Evolutionary conservation across 2,797 vertebrate genomes (phyloP).

Genomic region (Rhabdophis nuchalis): DNA sequence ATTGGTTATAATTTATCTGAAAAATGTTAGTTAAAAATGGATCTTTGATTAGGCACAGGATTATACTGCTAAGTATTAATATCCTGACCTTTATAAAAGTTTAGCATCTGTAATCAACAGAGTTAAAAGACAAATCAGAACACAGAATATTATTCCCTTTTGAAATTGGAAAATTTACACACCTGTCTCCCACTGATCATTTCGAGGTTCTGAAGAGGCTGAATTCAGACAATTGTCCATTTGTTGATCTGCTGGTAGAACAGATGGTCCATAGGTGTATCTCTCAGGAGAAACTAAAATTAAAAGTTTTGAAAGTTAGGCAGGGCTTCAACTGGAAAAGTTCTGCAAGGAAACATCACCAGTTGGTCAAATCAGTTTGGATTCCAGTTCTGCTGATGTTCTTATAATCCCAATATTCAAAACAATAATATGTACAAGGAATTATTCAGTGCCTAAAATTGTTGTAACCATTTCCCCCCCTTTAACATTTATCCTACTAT

Average conservation of each 20-base stretch:
- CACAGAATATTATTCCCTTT: background rate
- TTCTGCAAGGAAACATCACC: background rate
- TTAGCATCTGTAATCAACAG: background rate
- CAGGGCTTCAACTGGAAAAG: background rate
- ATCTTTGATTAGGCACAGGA: background rate
- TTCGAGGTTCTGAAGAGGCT: slow-evolving; percentile 64
- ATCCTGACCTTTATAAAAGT: too few species aligned
- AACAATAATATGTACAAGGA: background rate
- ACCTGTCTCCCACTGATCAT: slow-evolving; percentile 74
- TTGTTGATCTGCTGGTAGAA: slow-evolving; percentile 52
- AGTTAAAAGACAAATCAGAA: too few species aligned
- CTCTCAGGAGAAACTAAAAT: slow-evolving; percentile 82
- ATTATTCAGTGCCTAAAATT: background rate
- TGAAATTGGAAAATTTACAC: background rate
- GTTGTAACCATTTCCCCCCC: too few species aligned
- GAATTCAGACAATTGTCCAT: slow-evolving; percentile 58
- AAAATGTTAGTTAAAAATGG: background rate
- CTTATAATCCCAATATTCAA: background rate
- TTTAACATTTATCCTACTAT: background rate
- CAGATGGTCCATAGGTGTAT: slow-evolving; percentile 59
- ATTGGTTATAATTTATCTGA: background rate
- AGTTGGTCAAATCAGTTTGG: background rate
- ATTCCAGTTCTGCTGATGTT: background rate
- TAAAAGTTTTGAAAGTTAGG: background rate
- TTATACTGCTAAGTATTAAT: background rate